Evolutionary conservation across 2,113 vertebrate species (phyloP).

Genomic region (Eurystomus gularis): DNA sequence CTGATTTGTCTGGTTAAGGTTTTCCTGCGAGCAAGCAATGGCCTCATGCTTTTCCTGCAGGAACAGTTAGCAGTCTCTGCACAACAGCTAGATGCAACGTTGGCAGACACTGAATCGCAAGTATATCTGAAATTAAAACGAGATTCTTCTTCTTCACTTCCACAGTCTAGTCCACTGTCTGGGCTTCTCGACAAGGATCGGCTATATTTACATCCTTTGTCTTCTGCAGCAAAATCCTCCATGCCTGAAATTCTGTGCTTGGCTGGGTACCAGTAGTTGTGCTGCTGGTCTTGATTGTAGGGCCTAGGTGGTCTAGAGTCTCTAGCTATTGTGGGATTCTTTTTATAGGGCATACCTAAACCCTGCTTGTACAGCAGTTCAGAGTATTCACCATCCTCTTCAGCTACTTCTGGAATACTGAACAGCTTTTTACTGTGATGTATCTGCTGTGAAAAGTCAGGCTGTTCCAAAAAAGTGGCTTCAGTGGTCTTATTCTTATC

Average conservation of each 20-base stretch:
- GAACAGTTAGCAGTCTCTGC: conserved; percentile 65
- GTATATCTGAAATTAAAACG: conserved; percentile 72
- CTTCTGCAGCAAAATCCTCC: conserved; percentile 72
- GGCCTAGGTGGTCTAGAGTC: not conserved
- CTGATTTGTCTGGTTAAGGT: conserved; percentile 90
- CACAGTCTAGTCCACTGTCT: conserved; percentile 96
- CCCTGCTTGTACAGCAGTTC: conserved; percentile 68
- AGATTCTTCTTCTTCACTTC: conserved; percentile 89
- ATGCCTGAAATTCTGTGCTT: conserved; percentile 61
- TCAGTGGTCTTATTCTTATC: conserved; percentile 80
- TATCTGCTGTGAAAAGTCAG: conserved; percentile 84
- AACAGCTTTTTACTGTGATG: conserved; percentile 89
- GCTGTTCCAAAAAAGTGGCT: conserved; percentile 82
- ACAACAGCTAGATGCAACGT: conserved; percentile 51
- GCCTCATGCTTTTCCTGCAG: conserved; percentile 68
- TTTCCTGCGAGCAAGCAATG: conserved; percentile 84
- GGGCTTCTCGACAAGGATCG: conserved; percentile 86
- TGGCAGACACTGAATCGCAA: conserved; percentile 25
- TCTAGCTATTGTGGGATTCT: conserved; percentile 21
- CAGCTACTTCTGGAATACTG: conserved; percentile 96
- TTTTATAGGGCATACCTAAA: conserved; percentile 40
- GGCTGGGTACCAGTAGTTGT: conserved; percentile 56
- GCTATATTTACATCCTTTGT: conserved; percentile 68
- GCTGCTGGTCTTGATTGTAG: conserved; percentile 67
- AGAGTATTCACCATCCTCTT: conserved; percentile 81